Percentiles rank a stretch among this genome's conserved stretches.
phyloP scores from a whole-genome alignment of 2,797 vertebrate genomes.

The Esox lucius region DNA sequence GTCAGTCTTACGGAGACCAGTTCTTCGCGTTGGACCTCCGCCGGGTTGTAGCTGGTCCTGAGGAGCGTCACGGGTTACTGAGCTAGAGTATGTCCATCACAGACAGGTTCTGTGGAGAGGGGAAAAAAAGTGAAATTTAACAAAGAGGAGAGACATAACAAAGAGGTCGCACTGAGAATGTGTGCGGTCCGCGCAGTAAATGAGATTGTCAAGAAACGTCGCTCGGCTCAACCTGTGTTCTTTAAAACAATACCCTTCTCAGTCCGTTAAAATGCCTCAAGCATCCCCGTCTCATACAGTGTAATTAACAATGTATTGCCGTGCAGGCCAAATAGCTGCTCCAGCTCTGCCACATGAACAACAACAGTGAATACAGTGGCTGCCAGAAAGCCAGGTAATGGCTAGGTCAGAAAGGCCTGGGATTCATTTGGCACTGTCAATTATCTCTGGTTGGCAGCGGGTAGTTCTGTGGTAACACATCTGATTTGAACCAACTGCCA shows the following conservation, averaged over 20 bases:
- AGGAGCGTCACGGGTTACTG: constrained; percentile 65
- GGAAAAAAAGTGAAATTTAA: constrained; percentile 15
- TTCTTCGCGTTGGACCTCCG: constrained; percentile 60
- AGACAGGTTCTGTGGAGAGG: constrained; percentile 63
- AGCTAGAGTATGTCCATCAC: constrained; percentile 73
- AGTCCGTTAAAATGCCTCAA: not conserved
- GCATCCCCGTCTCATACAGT: not conserved
- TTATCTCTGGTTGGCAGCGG: constrained; percentile 40
- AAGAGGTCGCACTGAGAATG: not conserved
- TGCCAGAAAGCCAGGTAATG: constrained; percentile 37
- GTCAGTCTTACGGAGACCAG: not conserved
- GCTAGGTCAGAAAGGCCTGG: constrained; percentile 3
- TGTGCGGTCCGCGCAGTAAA: not conserved
- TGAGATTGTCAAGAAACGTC: not conserved
- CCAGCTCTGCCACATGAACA: constrained; percentile 4
- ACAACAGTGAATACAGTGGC: constrained; percentile 1
- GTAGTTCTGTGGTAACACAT: constrained; percentile 57
- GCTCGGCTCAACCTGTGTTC: not conserved
- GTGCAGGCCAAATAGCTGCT: not conserved
- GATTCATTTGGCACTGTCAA: constrained; percentile 49
- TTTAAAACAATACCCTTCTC: not conserved
- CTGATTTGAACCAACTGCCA: constrained; percentile 65
- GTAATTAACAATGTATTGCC: not conserved
- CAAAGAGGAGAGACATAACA: not conserved
- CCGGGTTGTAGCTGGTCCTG: constrained; percentile 72